Conservation (phyloP, 2,113 vertebrate species). For the Neolamprologus sp. region DNA sequence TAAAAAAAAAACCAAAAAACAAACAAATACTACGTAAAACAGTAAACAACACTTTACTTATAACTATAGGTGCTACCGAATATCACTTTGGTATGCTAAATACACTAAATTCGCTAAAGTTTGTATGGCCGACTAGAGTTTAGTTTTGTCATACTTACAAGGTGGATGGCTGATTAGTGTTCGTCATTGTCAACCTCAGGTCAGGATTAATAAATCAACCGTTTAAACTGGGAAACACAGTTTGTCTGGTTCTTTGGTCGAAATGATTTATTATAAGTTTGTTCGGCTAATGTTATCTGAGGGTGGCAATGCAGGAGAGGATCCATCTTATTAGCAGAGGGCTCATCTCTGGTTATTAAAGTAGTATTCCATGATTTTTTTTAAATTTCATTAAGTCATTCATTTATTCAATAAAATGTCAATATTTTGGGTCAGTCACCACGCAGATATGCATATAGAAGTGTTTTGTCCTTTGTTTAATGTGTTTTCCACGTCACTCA, state of each 20-base stretch:
- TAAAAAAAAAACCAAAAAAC: fast-evolving
- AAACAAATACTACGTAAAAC: background rate
- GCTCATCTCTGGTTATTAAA: background rate
- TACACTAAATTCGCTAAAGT: background rate
- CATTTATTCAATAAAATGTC: background rate
- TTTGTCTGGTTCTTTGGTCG: background rate
- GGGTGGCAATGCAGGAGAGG: background rate
- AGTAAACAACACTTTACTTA: background rate
- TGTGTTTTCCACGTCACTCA: background rate
- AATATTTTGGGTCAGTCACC: background rate
- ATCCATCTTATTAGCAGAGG: background rate
- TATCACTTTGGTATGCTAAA: background rate
- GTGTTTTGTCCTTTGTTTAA: background rate
- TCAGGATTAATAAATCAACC: background rate
- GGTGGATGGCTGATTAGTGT: background rate
- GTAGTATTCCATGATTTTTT: background rate
- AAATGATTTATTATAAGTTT: background rate
- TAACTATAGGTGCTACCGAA: background rate
- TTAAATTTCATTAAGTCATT: background rate
- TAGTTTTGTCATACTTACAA: background rate
- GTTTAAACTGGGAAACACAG: background rate
- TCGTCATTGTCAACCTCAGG: background rate
- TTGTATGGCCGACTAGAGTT: background rate
- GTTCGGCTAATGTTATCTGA: background rate
- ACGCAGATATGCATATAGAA: background rate